Evolutionary conservation across 2,797 vertebrate species (phyloP), one percentile per base, ranked within the genome.

Genomic region (Thaleichthys pacificus): DNA sequence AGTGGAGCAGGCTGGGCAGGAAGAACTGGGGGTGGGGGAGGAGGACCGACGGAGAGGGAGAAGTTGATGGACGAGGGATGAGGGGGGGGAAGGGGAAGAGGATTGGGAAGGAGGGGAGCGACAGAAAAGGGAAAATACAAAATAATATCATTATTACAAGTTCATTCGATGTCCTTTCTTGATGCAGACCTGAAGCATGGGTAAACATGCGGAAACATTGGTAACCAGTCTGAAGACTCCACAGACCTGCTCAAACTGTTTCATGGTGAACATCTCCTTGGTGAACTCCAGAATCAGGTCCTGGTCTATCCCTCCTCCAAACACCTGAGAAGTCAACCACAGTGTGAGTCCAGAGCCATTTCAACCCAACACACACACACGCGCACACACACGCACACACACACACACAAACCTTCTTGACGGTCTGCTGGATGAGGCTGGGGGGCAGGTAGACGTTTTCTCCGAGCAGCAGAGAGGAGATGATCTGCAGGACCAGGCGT

Each of bases 171-270:
- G 32, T 35, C 32, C 7, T 35, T 7, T 35, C 32, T 35, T 35
- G 8, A 35, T 35, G 32, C 32, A 35, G 32, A n/a, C n/a, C n/a
- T n/a, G n/a, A 35, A 35, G 5, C 32, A 32, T 32, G 3, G 28
- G 28, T 28, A 28, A 28, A 28, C 24, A 28, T 28, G 28, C 28
- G 3, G 28, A 38, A 38, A 51, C 2, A 19, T 11, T 1, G 19
- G 15, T n/a, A n/a, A 56, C 1, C 17, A 9, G 51, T n/a, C 17
- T n/a, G 15, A 7, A 56, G 2, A 3, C 15, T 56, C 15, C 72
- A 80, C 91, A 78, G 85, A 97, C 98, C 95, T 91, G 95, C 71
- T 99, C 97, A 93, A 99, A 99, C 30, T 95, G 93, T 56, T 94
- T 92, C 96, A 98, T 96, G 68, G 87, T 73, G 82, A 99, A 98